phyloP scores from a whole-genome alignment of 2,888 invertebrate genomes.

The Heliconius aoede region DNA sequence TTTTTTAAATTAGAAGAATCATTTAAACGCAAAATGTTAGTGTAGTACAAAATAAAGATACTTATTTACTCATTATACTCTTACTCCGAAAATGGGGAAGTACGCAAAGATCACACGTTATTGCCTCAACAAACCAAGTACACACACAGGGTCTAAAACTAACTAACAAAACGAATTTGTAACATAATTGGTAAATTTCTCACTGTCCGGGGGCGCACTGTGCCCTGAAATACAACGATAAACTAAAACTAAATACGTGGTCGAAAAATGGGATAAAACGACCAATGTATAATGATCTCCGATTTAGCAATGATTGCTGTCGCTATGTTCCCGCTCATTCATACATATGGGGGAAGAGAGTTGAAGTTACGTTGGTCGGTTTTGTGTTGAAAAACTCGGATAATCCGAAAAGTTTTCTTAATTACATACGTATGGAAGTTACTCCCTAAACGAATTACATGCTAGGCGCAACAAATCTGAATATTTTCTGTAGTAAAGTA shows the following conservation, averaged over 20 bases:
- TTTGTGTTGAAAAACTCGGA: slow-evolving; percentile 76
- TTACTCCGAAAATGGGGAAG: background rate
- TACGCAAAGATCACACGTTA: background rate
- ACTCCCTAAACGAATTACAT: slow-evolving; percentile 79
- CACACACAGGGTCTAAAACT: slow-evolving; percentile 36
- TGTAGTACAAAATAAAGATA: too few species aligned
- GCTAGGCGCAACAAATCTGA: slow-evolving; percentile 59
- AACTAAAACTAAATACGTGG: slow-evolving; percentile 79
- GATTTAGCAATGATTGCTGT: slow-evolving; percentile 47
- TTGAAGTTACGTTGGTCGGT: slow-evolving; percentile 57
- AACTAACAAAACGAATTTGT: slow-evolving; percentile 74
- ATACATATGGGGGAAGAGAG: slow-evolving; percentile 51
- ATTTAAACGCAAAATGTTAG: too few species aligned
- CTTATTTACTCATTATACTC: background rate
- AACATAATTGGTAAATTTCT: slow-evolving; percentile 80
- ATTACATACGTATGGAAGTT: slow-evolving; percentile 78
- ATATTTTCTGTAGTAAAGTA: slow-evolving; percentile 12
- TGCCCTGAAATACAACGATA: slow-evolving; percentile 68
- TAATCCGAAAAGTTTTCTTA: slow-evolving; percentile 82
- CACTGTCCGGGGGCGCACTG: slow-evolving; percentile 73
- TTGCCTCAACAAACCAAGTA: slow-evolving; percentile 12
- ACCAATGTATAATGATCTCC: slow-evolving; percentile 60
- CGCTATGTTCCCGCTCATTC: slow-evolving; percentile 37
- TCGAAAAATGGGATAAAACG: slow-evolving; percentile 70
- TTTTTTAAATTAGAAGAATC: too few species aligned